phyloP scores from a whole-genome alignment of 2,113 vertebrate genomes.

The Elgaria multicarinata region DNA sequence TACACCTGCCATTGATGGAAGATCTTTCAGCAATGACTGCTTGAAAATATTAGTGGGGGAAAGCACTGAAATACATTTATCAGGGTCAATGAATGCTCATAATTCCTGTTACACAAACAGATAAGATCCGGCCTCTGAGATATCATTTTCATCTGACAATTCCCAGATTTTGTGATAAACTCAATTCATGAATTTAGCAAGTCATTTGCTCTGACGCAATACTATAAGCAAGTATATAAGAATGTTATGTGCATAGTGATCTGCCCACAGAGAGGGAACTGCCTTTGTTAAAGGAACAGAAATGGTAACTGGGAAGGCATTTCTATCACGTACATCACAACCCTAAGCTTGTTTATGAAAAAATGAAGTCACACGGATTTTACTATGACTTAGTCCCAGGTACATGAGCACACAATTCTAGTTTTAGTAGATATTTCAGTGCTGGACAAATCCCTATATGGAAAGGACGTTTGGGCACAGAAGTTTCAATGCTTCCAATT shows the following conservation, averaged over 20 bases:
- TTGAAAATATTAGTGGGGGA: neutral
- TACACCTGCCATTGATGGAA: neutral
- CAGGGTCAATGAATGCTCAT: neutral
- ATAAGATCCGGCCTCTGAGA: neutral
- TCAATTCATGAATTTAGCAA: neutral
- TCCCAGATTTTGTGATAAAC: neutral
- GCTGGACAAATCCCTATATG: neutral
- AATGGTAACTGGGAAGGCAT: neutral
- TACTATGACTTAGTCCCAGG: neutral
- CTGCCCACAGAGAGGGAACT: neutral
- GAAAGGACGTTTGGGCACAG: neutral
- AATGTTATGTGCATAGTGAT: constrained; percentile 4
- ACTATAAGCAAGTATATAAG: neutral
- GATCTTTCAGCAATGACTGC: neutral
- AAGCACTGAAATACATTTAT: too few relatives aligned
- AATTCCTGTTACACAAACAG: neutral
- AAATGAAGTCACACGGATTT: neutral
- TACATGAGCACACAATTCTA: neutral
- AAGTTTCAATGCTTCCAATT: neutral
- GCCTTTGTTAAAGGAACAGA: constrained; percentile 16
- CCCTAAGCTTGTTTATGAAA: neutral
- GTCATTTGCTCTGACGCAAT: neutral
- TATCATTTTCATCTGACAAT: neutral
- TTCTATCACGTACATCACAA: neutral
- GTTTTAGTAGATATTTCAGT: neutral